Percentiles rank a stretch among this genome's conserved stretches.
Evolutionary conservation across 2,888 invertebrate genomes (phyloP).

Genomic region (Drosophila paracracens): DNA sequence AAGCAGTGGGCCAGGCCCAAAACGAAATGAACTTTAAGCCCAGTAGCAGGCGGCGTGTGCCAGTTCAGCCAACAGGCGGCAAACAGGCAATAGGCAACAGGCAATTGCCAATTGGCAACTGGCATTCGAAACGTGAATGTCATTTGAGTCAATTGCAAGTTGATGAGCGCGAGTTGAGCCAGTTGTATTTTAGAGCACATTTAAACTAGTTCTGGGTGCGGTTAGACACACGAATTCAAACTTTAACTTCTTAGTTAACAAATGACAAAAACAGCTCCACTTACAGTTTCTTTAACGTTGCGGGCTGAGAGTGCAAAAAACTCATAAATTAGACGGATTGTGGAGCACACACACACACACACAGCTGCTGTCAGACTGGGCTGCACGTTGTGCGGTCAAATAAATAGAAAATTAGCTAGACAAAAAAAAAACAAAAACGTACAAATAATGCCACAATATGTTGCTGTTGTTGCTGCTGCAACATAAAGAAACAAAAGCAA

Average conservation of each 20-base stretch:
- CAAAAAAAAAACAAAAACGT: slow-evolving; percentile 50
- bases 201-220: slow-evolving; percentile 57
- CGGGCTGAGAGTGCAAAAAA: slow-evolving; percentile 71
- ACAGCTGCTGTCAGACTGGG: slow-evolving; percentile 27
- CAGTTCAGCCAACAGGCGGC: neutral
- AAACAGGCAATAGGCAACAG: neutral
- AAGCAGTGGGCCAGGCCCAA: slow-evolving; percentile 21
- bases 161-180: slow-evolving; percentile 62
- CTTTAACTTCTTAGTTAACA: slow-evolving; percentile 53
- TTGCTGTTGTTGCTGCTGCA: slow-evolving; percentile 38
- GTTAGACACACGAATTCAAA: slow-evolving; percentile 68
- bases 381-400: slow-evolving; percentile 73
- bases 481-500: slow-evolving; percentile 74
- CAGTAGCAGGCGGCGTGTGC: slow-evolving; percentile 51
- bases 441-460: slow-evolving; percentile 64
- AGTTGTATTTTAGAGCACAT: slow-evolving; percentile 11
- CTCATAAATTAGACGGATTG: slow-evolving; percentile 70
- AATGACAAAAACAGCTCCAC: slow-evolving; percentile 19
- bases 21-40: slow-evolving; percentile 61
- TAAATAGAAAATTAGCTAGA: slow-evolving; percentile 81
- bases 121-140: slow-evolving; percentile 71
- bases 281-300: slow-evolving; percentile 52
- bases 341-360: slow-evolving; percentile 17
- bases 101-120: slow-evolving; percentile 13
- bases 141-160: slow-evolving; percentile 63